Evolutionary conservation across 2,888 invertebrate species (phyloP).

Genomic region (Lingula anatina): DNA sequence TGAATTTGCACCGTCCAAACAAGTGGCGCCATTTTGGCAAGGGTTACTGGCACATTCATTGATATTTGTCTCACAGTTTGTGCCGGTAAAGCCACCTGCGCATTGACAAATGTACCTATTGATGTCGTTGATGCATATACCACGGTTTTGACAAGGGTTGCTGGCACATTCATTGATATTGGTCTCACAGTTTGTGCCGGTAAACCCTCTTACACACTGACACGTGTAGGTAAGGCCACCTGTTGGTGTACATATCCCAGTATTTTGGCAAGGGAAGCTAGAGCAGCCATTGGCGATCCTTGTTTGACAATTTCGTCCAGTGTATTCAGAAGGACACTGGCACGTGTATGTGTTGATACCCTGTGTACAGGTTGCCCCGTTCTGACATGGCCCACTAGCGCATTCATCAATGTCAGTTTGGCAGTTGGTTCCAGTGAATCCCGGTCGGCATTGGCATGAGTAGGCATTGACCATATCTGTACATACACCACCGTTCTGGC

Average conservation of each 20-base stretch:
- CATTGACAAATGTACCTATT: neutral
- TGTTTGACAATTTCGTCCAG: neutral
- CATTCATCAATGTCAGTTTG: neutral
- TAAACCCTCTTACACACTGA: too few relatives aligned
- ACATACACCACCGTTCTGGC: too few relatives aligned
- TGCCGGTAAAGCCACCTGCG: neutral
- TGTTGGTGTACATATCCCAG: neutral
- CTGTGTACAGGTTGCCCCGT: neutral
- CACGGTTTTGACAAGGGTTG: too few relatives aligned
- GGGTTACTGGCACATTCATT: neutral
- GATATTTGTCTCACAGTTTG: neutral
- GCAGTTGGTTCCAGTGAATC: neutral
- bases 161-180: too few relatives aligned
- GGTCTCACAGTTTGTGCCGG: too few relatives aligned
- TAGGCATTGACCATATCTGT: too few relatives aligned
- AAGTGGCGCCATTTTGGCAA: too few relatives aligned
- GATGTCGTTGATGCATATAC: too few relatives aligned
- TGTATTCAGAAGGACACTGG: neutral
- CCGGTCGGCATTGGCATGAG: too few relatives aligned
- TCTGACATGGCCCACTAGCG: neutral
- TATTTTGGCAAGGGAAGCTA: neutral
- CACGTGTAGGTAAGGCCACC: too few relatives aligned
- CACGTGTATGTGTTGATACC: neutral
- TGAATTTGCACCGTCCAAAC: too few relatives aligned
- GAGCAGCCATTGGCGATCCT: neutral